Evolutionary conservation across 1,140 invertebrate species (phyloP).

Genomic region (Pristionchus pacificus): DNA sequence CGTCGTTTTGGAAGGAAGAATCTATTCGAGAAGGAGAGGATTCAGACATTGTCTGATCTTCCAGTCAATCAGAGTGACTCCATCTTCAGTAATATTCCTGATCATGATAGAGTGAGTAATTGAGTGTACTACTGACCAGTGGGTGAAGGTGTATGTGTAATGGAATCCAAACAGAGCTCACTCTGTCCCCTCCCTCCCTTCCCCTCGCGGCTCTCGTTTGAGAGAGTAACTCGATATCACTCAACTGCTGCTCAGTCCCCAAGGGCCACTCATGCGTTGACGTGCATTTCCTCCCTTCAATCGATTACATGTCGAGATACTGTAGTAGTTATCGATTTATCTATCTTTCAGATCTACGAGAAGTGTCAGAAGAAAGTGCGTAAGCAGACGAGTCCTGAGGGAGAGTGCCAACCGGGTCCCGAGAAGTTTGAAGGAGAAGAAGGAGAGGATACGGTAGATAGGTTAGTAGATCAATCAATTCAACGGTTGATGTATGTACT

Average conservation of each 20-base stretch:
- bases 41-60: background rate
- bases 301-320: too few relatives aligned
- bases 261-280: too few relatives aligned
- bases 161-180: too few relatives aligned
- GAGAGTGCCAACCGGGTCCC: constrained; percentile 19
- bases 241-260: too few relatives aligned
- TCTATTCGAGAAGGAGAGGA: constrained; percentile 19
- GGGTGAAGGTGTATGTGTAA: background rate
- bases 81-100: background rate
- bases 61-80: background rate
- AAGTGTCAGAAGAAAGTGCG: background rate
- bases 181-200: too few relatives aligned
- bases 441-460: constrained; percentile 6
- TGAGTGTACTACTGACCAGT: background rate
- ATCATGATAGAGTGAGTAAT: background rate
- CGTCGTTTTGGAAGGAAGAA: constrained; percentile 22
- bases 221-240: too few relatives aligned
- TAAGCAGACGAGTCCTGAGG: background rate
- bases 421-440: constrained; percentile 26
- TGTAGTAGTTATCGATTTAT: too few relatives aligned
- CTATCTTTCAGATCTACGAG: background rate
- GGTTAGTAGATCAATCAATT: too few relatives aligned
- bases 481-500: too few relatives aligned
- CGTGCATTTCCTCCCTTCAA: too few relatives aligned
- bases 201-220: too few relatives aligned